Evolutionary conservation across 1,140 invertebrate species (phyloP).

Genomic region (Hesperophylax magnus): DNA sequence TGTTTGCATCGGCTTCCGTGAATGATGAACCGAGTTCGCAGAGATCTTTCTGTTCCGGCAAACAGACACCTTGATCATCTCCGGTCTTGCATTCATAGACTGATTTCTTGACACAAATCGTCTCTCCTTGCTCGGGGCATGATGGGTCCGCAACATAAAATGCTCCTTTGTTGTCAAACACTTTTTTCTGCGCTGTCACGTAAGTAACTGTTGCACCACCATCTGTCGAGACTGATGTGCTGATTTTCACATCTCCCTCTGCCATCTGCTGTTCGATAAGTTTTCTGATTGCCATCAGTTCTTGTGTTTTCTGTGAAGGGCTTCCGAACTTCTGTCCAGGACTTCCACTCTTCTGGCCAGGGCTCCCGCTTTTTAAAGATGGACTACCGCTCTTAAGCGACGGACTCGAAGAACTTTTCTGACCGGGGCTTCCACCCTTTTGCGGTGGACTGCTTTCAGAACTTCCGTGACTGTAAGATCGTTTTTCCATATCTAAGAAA

Average conservation of each 20-base stretch:
- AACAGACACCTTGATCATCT: neutral
- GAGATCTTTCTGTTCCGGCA: neutral
- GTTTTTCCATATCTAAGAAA: conserved; percentile 69
- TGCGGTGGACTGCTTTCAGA: conserved; percentile 69
- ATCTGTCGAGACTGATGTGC: conserved; percentile 12
- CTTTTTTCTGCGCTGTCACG: conserved; percentile 67
- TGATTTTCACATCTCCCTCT: conserved; percentile 63
- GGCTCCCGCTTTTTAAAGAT: conserved; percentile 67
- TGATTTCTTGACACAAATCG: conserved; percentile 59
- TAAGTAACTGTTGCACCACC: conserved; percentile 59
- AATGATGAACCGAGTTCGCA: conserved; percentile 49
- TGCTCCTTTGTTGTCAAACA: conserved; percentile 67
- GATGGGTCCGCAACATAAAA: conserved; percentile 65
- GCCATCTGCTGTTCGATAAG: conserved; percentile 69
- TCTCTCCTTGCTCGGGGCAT: conserved; percentile 32
- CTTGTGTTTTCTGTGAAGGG: conserved; percentile 68
- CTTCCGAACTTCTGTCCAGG: conserved; percentile 69
- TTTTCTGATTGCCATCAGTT: conserved; percentile 67
- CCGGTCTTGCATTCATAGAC: conserved; percentile 59
- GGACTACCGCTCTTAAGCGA: conserved; percentile 67
- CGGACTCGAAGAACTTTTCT: conserved; percentile 68
- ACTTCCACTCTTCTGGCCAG: conserved; percentile 68
- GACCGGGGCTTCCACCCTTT: conserved; percentile 68
- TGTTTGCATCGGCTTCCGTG: conserved; percentile 60
- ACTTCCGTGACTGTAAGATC: conserved; percentile 67